Evolutionary conservation across 2,888 invertebrate species (phyloP).

Genomic region (Ectemnius continuus): DNA sequence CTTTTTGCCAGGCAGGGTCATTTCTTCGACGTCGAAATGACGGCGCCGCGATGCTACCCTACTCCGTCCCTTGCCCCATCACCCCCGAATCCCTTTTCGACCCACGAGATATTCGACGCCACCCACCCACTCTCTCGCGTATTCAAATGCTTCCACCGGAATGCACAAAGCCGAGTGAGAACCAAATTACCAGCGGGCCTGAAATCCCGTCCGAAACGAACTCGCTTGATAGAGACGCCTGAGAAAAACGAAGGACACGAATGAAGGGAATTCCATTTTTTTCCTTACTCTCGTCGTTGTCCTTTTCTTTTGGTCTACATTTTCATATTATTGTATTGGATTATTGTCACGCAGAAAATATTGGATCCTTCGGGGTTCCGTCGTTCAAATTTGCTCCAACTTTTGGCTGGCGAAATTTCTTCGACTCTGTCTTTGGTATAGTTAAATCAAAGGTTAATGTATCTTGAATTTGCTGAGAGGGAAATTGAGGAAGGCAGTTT

Average conservation of each 20-base stretch:
- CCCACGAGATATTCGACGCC: slow-evolving; percentile 19
- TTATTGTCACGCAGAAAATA: too few species aligned
- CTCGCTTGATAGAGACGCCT: slow-evolving; percentile 21
- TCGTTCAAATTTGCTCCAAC: too few species aligned
- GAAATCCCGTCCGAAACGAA: slow-evolving; percentile 28
- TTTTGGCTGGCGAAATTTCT: too few species aligned
- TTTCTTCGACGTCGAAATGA: slow-evolving; percentile 45
- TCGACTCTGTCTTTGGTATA: too few species aligned
- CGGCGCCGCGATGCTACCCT: slow-evolving; percentile 28
- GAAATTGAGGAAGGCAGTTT: too few species aligned
- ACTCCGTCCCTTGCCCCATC: slow-evolving; percentile 10
- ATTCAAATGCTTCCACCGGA: slow-evolving; percentile 42
- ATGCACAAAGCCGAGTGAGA: slow-evolving; percentile 35
- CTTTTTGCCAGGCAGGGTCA: slow-evolving; percentile 52
- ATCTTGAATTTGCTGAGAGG: too few species aligned
- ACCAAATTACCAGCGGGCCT: slow-evolving; percentile 38
- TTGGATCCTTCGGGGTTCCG: too few species aligned
- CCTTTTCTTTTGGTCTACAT: not conserved
- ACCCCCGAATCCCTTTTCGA: slow-evolving; percentile 20
- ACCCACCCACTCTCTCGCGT: slow-evolving; percentile 10
- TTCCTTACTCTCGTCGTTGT: slow-evolving; percentile 10
- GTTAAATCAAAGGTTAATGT: too few species aligned
- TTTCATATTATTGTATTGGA: too few species aligned
- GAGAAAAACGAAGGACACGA: slow-evolving; percentile 8
- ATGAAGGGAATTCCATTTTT: slow-evolving; percentile 19